Conservation (phyloP, 2,888 invertebrate species). For the Lamproptera curius region DNA sequence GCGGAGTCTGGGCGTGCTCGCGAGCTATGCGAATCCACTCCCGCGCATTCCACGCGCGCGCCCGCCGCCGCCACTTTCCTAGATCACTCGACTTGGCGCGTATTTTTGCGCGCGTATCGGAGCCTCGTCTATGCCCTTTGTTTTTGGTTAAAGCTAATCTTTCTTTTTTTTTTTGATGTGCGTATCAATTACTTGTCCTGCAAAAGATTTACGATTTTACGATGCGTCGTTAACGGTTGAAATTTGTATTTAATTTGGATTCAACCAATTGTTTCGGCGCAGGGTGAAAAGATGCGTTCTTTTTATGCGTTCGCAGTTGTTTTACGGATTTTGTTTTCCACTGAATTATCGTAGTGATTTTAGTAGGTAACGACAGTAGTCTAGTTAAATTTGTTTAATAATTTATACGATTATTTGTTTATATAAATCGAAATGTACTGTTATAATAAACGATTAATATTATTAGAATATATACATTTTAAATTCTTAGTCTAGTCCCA, state of each 20-base stretch:
- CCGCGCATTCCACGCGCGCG: slow-evolving; percentile 71
- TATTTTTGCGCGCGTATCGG: slow-evolving; percentile 8
- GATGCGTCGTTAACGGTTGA: not conserved
- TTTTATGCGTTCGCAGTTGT: not conserved
- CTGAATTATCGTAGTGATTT: not conserved
- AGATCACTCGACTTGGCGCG: slow-evolving; percentile 38
- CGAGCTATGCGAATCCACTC: slow-evolving; percentile 69
- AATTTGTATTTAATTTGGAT: slow-evolving; percentile 8
- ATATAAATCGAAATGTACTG: too few relatives aligned
- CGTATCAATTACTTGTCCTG: slow-evolving; percentile 9
- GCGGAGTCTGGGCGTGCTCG: slow-evolving; percentile 66
- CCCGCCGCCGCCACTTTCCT: slow-evolving; percentile 66
- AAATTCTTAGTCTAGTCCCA: too few relatives aligned
- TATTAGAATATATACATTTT: too few relatives aligned
- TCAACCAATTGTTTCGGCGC: not conserved
- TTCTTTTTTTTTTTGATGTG: slow-evolving; percentile 4
- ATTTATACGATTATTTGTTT: too few relatives aligned
- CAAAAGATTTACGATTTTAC: slow-evolving; percentile 14
- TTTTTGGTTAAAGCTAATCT: not conserved
- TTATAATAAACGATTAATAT: too few relatives aligned
- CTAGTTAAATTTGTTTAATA: too few relatives aligned
- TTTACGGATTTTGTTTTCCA: not conserved
- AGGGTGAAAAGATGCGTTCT: slow-evolving; percentile 11
- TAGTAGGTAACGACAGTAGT: not conserved
- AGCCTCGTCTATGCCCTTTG: slow-evolving; percentile 1